Evolutionary conservation across 2,797 vertebrate species (phyloP), one percentile per base, ranked within the genome.

Genomic region (Catharus ustulatus): DNA sequence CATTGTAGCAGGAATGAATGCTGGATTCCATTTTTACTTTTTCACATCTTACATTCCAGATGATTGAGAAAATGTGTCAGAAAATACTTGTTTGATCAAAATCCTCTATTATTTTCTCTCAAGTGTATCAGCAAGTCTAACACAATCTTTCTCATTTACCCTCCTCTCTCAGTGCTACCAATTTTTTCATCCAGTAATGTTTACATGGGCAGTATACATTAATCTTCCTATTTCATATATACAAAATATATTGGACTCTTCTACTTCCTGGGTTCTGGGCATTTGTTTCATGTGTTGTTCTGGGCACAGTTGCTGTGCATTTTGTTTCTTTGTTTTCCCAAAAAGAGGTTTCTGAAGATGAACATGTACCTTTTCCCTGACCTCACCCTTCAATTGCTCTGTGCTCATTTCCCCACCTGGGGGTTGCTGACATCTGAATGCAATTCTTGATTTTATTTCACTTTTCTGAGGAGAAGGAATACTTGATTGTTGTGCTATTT

Each of bases 401-500:
- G 1, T 17, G 43, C 36, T 27, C 16, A 42, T 79, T 90, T 78
- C 57, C 45, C 46, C 62, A 1, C 27, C 11, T 42, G 62, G 52
- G 42, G 22, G 27, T 57, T 78, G 43, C 36, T 58, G 42, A 30
- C 15, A 38, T 36, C 74, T 93, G 80, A 40, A 18, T 46, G 22
- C 19, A 20, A 64, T 27, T 52, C 58, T 67, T 32, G 19, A 14
- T 66, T 93, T 94, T 69, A 68, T 46, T 93, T 76, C 52, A 55
- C 5, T 52, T 95, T 95, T 77, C 73, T 84, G 43, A 20, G 34
- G 29, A 40, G 54, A 64, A 90, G 36, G 58, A 90, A 34, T n/a
- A 52, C 45, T 48, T 46, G 66, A n/a, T 42, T 83, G 58, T 63
- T 90, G 59, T 87, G 61, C 64, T 90, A 3, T 94, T 96, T 95